These are phyloP conservation scores for Protaetia brevitarsis DNA, from an alignment of 1,140 invertebrate genomes.

Conservation along the genomic window DNA sequence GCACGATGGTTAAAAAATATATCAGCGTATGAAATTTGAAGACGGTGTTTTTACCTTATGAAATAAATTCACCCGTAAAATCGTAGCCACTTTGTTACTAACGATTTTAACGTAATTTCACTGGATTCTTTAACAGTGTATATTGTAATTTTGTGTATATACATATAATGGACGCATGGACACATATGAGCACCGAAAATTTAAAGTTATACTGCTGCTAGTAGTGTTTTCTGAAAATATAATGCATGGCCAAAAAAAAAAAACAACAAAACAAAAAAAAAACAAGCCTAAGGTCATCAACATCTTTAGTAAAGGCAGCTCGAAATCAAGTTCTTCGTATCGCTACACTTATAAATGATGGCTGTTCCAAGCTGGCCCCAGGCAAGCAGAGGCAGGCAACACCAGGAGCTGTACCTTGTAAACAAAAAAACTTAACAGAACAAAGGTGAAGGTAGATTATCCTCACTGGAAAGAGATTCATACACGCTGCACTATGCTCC, in stretches of 20 bases:
- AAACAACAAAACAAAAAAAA: too few relatives aligned
- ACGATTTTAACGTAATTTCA: too few relatives aligned
- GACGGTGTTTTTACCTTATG: too few relatives aligned
- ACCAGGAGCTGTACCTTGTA: constrained; percentile 47
- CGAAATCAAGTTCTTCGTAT: constrained; percentile 46
- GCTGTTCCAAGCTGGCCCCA: constrained; percentile 42
- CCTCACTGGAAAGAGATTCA: constrained; percentile 36
- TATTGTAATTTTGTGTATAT: too few relatives aligned
- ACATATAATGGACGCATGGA: neutral
- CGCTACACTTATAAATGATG: constrained; percentile 48
- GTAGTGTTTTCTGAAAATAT: constrained; percentile 24
- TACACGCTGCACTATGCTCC: constrained; percentile 24
- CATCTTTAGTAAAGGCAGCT: constrained; percentile 38
- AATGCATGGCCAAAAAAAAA: constrained; percentile 23
- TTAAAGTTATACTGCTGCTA: neutral
- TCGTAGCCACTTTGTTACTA: too few relatives aligned
- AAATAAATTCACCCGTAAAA: too few relatives aligned
- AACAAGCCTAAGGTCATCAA: constrained; percentile 33
- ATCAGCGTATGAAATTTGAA: too few relatives aligned
- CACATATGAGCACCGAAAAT: neutral
- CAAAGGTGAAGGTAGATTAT: constrained; percentile 44
- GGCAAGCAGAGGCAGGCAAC: constrained; percentile 44
- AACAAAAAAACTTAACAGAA: constrained; percentile 45
- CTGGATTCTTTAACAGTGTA: too few relatives aligned
- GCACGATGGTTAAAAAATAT: too few relatives aligned